Percentiles rank a stretch among this genome's conserved stretches.
These are phyloP conservation scores for Protonemura montana DNA, from an alignment of 2,888 invertebrate genomes.

Conservation along the genomic window DNA sequence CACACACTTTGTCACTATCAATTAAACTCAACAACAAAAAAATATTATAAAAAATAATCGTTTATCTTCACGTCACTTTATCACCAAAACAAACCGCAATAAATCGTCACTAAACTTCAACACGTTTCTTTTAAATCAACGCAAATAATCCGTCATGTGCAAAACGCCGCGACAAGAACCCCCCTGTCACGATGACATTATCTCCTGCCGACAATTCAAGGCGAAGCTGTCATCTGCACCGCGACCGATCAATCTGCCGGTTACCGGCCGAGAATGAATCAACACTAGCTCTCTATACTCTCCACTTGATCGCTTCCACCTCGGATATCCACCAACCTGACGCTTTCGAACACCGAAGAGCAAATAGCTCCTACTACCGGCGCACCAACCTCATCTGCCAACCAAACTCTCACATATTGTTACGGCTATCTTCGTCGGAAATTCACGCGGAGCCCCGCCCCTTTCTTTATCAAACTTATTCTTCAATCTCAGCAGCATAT, in stretches of 20 bases:
- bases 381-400: background rate
- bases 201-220: background rate
- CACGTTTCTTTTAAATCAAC: background rate
- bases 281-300: background rate
- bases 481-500: slow-evolving; percentile 24
- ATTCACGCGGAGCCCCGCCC: background rate
- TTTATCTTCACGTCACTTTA: background rate
- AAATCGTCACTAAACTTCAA: background rate
- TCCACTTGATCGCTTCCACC: background rate
- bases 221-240: background rate
- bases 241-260: background rate
- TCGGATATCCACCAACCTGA: background rate
- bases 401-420: background rate
- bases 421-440: slow-evolving; percentile 13
- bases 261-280: background rate
- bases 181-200: background rate
- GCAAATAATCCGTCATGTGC: background rate
- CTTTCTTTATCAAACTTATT: slow-evolving; percentile 7
- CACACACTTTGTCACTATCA: no score
- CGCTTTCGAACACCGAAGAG: slow-evolving; percentile 20
- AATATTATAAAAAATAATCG: no score
- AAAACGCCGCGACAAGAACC: background rate
- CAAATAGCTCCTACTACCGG: slow-evolving; percentile 26
- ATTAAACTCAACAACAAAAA: no score
- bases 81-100: slow-evolving; percentile 3